Evolutionary conservation across 2,113 vertebrate genomes (phyloP), one percentile per base, ranked within the genome.

Genomic region (Pao palembangensis): DNA sequence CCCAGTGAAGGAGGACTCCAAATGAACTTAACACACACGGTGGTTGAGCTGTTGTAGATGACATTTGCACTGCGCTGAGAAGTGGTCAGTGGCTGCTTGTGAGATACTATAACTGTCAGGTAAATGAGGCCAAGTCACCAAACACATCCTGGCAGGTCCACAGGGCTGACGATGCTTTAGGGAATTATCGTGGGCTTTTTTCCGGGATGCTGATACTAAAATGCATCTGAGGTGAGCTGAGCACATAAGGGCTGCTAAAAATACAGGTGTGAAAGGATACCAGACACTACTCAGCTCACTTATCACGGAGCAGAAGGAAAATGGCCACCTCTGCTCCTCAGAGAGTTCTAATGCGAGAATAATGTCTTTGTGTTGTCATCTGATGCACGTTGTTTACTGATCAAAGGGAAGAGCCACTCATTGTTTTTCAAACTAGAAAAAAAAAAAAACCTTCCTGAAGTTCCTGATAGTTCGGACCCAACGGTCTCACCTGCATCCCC

Each of bases 61-160:
- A 5, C 6, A 66, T 85, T 87, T 64, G 41, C 67, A 73, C 66
- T 11, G 58, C 62, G 64, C 72, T 60, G 64, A 71, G 42, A 76
- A 69, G 58, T 70, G 59, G 52, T 60, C 55, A 10, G 19, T 61
- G 53, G 59, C 49, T 65, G 55, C 59, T 8, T 61, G 42, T 47
- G 28, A 69, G 52, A 80, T 62, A 43, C 38, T 56, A 58, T 13
- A 0, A 19, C 54, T 55, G 17, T 48, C 11, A 5, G 67, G 21
- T 46, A 43, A 46, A 52, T 18, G 49, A 61, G 71, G 34, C 34
- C 34, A 38, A 6, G 11, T 11, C 34, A 38, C 34, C 10, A 38
- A 38, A 38, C 1, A 11, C 42, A 53, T 23, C 58, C 56, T 61
- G 70, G 42, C 49, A 65, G 17, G 38, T 18, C 57, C 51, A 48